Conservation (phyloP, 2,113 vertebrate species). For the Vulpes lagopus region DNA sequence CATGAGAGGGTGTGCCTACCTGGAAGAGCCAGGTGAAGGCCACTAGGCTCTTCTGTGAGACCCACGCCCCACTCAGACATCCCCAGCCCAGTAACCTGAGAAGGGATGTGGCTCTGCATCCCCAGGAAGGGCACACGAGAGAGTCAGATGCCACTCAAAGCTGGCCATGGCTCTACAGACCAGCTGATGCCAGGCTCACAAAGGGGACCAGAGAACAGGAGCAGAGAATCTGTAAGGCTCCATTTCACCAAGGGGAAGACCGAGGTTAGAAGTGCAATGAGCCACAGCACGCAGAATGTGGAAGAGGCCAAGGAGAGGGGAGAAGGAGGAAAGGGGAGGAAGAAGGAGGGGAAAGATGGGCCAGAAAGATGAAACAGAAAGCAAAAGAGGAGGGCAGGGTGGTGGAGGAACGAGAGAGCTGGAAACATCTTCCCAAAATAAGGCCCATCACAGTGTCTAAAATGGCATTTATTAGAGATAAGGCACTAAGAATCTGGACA, state of each 20-base stretch:
- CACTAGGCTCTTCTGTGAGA: background rate
- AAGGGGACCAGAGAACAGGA: background rate
- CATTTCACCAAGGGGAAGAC: background rate
- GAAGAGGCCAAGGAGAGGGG: background rate
- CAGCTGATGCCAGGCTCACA: background rate
- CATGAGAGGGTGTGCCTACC: background rate
- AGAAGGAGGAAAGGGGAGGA: background rate
- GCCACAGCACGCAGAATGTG: background rate
- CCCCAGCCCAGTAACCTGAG: background rate
- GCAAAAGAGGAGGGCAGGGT: fast-evolving
- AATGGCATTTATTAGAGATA: too few species aligned
- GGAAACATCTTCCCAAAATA: background rate
- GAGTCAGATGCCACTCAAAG: background rate
- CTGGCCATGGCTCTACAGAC: background rate
- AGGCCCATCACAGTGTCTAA: background rate
- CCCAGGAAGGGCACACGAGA: background rate
- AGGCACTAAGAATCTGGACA: background rate
- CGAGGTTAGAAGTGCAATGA: background rate
- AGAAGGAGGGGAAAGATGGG: background rate
- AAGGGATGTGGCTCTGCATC: background rate
- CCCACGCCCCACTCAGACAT: background rate
- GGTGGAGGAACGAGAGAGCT: fast-evolving
- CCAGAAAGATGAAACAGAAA: background rate
- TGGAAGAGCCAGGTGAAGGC: background rate
- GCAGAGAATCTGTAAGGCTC: background rate